These are phyloP conservation scores for Cheracebus regulus DNA, from an alignment of 2,797 vertebrate genomes.

Conservation along the genomic window DNA sequence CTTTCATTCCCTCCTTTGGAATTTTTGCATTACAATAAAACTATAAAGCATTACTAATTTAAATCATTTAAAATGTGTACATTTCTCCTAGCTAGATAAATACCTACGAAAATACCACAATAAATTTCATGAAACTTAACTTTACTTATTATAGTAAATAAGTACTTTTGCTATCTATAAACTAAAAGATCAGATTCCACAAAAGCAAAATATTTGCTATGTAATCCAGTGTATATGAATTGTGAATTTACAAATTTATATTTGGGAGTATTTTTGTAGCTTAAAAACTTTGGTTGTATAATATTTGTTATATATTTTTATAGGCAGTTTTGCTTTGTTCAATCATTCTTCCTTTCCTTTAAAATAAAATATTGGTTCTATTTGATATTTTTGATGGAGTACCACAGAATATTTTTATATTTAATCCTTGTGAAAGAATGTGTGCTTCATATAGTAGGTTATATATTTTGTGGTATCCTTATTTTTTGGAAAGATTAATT, in stretches of 20 bases:
- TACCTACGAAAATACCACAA: background rate
- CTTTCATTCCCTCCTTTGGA: background rate
- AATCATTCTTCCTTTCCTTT: background rate
- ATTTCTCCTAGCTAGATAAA: conserved; percentile 3
- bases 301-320: conserved; percentile 27
- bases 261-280: background rate
- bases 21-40: conserved; percentile 36
- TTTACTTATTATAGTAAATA: conserved; percentile 13
- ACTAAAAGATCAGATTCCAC: background rate
- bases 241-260: background rate
- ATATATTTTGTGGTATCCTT: background rate
- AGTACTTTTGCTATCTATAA: background rate
- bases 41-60: conserved; percentile 34
- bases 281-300: background rate
- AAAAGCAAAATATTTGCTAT: background rate
- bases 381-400: background rate
- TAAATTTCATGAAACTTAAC: background rate
- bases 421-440: conserved; percentile 37
- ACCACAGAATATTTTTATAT: background rate
- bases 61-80: background rate
- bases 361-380: conserved; percentile 21
- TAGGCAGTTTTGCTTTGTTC: conserved; percentile 37
- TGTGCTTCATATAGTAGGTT: background rate
- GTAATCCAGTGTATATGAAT: background rate
- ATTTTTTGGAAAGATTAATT: conserved; percentile 13